Percentiles rank a stretch among this genome's conserved stretches.
These are phyloP conservation scores for Genyomyrus donnyi DNA, from an alignment of 2,113 vertebrate genomes.

Conservation along the genomic window DNA sequence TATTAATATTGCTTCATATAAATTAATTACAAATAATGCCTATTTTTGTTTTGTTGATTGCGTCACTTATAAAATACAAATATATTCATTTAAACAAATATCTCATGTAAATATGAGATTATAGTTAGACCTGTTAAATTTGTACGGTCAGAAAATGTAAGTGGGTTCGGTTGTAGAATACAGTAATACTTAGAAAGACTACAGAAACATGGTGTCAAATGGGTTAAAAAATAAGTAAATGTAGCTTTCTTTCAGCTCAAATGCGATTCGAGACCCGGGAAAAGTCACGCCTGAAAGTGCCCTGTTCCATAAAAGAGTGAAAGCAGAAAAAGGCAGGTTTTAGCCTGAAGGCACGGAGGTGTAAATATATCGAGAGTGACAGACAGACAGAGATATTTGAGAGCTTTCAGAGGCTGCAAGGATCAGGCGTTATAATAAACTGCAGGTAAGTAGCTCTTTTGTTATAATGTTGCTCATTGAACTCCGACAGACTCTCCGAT, in stretches of 20 bases:
- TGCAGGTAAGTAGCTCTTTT: conserved; percentile 14
- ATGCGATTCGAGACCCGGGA: conserved; percentile 50
- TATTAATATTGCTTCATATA: not conserved
- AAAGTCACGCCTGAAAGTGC: conserved; percentile 32
- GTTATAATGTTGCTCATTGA: not conserved
- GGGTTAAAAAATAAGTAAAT: conserved; percentile 50
- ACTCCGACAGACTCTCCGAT: not conserved
- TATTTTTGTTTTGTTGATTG: not conserved
- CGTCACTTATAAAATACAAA: not conserved
- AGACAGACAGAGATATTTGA: not conserved
- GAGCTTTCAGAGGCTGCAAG: not conserved
- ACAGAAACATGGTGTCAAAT: conserved; percentile 5
- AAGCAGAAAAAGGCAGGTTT: not conserved
- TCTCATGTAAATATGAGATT: not conserved
- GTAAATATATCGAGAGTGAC: not conserved
- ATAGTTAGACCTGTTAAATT: not conserved
- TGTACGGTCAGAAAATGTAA: not conserved
- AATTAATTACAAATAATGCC: not conserved
- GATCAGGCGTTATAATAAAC: not conserved
- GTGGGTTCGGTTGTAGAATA: not conserved
- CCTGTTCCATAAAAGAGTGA: not conserved
- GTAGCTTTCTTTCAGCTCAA: conserved; percentile 41
- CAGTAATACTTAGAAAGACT: conserved; percentile 1
- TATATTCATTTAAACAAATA: not conserved
- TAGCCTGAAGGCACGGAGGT: not conserved